Evolutionary conservation across 2,113 vertebrate species (phyloP), one percentile per base, ranked within the genome.

Genomic region (Cisticola juncidis): DNA sequence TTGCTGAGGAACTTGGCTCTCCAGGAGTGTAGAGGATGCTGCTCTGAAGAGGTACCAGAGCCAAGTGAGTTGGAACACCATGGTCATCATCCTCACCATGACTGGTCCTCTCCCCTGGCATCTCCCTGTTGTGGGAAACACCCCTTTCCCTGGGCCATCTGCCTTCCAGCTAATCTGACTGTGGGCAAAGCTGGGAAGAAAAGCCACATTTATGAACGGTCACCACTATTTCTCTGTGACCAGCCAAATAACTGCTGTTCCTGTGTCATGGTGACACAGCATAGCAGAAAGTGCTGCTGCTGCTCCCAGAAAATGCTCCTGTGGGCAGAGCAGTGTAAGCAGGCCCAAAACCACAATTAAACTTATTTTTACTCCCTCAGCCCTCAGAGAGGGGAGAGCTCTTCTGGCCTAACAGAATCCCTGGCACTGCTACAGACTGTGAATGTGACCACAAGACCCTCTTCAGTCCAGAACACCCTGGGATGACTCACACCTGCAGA

Each of bases 1-100:
- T 98, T 98, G 97, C 98, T 90, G 71, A 97, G 96, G 92, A 94
- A 44, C 78, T 78, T 22, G 69, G 92, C 66, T 50, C 60, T 20
- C 72, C 58, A 12, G 17, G 6, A 9, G 38, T 31, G 9, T 18
- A 38, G 33, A 86, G 77, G 70, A 65, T 78, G 56, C 84, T 73
- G 7, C 79, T 26, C 11, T 1, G 1, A 65, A 40, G 65, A 36
- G 54, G 48, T 2, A 4, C 47, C 12, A 13, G 60, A 36, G 61
- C 40, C 54, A 15, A 51, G 57, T 3, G 42, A 83, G 60, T 4
- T 7, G 14, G 26, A 92, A 29, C 58, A 7, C 4, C 50, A 0
- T 1, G 13, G 68, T 13, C 79, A 19, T 5, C 47, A 2, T 28
- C 12, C 4, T 48, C 64, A 6, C n/a, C 53, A 7, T 0, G 5